phyloP scores from a whole-genome alignment of 2,888 invertebrate species.

The Nephrocerus scutellatus region DNA sequence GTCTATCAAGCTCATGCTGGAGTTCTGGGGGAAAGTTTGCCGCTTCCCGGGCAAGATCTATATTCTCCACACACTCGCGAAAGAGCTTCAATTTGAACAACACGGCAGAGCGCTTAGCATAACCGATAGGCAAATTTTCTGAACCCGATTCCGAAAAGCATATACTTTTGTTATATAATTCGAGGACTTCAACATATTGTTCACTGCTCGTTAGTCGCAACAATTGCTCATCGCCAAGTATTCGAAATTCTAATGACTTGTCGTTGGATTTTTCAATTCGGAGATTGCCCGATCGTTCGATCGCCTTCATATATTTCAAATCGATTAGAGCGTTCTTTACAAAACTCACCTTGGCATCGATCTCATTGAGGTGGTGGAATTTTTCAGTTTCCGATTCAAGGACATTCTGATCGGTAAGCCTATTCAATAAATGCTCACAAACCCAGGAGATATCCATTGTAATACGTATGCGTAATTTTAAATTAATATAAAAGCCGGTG shows the following conservation, averaged over 20 bases:
- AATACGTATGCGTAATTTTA: no score
- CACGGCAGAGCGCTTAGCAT: slow-evolving; percentile 72
- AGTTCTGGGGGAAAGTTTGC: slow-evolving; percentile 58
- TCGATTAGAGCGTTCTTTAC: slow-evolving; percentile 42
- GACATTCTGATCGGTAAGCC: slow-evolving; percentile 39
- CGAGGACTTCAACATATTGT: slow-evolving; percentile 50
- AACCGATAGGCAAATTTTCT: slow-evolving; percentile 57
- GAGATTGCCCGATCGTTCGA: slow-evolving; percentile 36
- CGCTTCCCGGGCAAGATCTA: slow-evolving; percentile 55
- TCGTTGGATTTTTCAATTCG: slow-evolving; percentile 49
- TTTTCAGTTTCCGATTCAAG: slow-evolving; percentile 41
- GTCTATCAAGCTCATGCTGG: slow-evolving; percentile 55
- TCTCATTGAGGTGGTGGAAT: slow-evolving; percentile 40
- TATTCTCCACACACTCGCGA: slow-evolving; percentile 61
- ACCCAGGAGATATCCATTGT: slow-evolving; percentile 45
- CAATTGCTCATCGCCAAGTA: slow-evolving; percentile 55
- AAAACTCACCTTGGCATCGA: slow-evolving; percentile 43
- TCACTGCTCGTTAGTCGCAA: slow-evolving; percentile 46
- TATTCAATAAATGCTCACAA: slow-evolving; percentile 43
- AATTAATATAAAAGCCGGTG: no score
- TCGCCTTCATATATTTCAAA: slow-evolving; percentile 44
- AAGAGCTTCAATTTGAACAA: slow-evolving; percentile 59
- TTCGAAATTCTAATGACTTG: slow-evolving; percentile 52
- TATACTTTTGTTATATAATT: slow-evolving; percentile 49
- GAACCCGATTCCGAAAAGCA: slow-evolving; percentile 55